Base-by-base conservation (phyloP, 2,888 invertebrate species). In the Neocrepidodera transversa region DNA sequence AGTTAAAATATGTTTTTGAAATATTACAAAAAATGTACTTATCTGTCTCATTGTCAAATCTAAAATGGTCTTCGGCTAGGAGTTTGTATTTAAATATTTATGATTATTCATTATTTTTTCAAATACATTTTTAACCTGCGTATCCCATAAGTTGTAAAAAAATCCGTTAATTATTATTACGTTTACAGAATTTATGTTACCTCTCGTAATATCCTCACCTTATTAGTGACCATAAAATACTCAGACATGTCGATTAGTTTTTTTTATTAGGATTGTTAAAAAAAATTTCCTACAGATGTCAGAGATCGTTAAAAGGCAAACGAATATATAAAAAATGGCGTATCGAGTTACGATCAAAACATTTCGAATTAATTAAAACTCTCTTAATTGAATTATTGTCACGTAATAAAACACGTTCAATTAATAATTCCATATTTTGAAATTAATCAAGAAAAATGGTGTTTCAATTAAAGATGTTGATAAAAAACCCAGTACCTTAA, bases 361-460 rank as follows among this genome's bases (percentile, higher is more conserved):
- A 14, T 23, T n/a, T 17, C 18, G 52, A 52, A 58, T 58, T 51
- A 58, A 58, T 58, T 58, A 51, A 17, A 16, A n/a, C 43, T 13
- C 13, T 23, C 26, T 58, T 58, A 58, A 51, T 51, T 58, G 57
- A 58, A 58, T 58, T 45, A 58, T 51, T 45, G 51, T 10, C 28
- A 14, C 16, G 36, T 45, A 58, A 58, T 58, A 51, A 57, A 57
- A 28, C 43, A 50, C 42, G 35, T 50, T 50, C 57, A 57, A 57
- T 57, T 50, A 50, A 36, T 57, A 57, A 57, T 50, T 57, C 50
- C 45, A 30, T 32, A 50, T 50, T 57, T 57, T 35, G 35, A 43
- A 57, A 57, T 50, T 57, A 57, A 50, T 57, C 53, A 50, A 43
- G 50, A 30, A 57, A 56, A 50, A 32, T 32, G 11, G 11, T 32